Base-by-base conservation (phyloP, 2,888 invertebrate genomes). In the Apocheima hispidaria region DNA sequence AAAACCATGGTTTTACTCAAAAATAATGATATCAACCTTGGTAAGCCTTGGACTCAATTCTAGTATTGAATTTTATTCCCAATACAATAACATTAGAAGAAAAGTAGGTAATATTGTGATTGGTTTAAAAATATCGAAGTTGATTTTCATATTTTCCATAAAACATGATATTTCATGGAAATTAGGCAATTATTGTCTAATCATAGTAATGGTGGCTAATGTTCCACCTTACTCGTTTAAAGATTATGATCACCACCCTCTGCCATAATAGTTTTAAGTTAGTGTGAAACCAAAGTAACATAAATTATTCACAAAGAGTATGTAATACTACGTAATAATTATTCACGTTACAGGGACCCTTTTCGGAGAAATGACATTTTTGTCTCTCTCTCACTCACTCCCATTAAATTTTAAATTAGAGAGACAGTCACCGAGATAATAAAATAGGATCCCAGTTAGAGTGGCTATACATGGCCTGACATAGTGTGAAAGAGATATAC, bases 141-240 rank as follows among this genome's bases (percentile, higher is more conserved):
- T 9, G 26, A 6, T 14, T 16, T 26, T 26, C 9, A 44, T 36
- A 26, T 4, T 20, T 3, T n/a, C n/a, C n/a, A n/a, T n/a, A n/a
- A n/a, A n/a, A 38, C 38, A 1, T 16, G 10, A 10, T 10, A 20
- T 20, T 23, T 44, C 6, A 44, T 7, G 43, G n/a, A 41, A 41
- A 44, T 26, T 14, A 16, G 4, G 9, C 26, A 44, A 26, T 44
- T 44, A 44, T 26, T 26, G 16, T 26, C 43, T 16, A 44, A 44
- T 44, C 23, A 26, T 20, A 40, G 20, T 14, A 14, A 26, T 44
- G 14, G 26, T 43, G 23, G 14, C 14, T 23, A 40, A 40, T 40
- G 20, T 9, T 38, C 18, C 18, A 20, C 20, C 41, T n/a, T 10
- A 21, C 38, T 7, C 18, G 7, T 38, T 9, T 41, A 21, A 4